Percentiles rank a stretch among this genome's conserved stretches.
Evolutionary conservation across 1,140 invertebrate species (phyloP).

Genomic region (Panonychus citri): DNA sequence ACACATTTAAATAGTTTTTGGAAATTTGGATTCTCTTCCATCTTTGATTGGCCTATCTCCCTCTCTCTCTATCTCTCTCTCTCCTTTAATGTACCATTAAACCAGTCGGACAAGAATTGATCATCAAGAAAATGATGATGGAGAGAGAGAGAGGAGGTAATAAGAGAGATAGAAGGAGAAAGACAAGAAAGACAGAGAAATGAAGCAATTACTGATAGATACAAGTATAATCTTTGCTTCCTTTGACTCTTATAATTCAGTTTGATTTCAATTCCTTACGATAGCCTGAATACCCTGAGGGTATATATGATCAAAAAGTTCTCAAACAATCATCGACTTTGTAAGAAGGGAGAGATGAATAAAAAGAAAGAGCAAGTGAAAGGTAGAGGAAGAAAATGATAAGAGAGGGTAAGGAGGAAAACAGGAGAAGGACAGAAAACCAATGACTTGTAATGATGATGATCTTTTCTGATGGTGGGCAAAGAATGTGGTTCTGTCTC

Average conservation of each 20-base stretch:
- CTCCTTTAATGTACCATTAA: not conserved
- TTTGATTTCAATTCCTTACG: not conserved
- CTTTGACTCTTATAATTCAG: not conserved
- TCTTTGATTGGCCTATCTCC: not conserved
- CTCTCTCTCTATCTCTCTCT: not conserved
- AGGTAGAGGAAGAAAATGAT: not conserved
- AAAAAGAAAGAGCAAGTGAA: not conserved
- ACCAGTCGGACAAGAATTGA: not conserved
- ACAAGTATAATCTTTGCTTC: slow-evolving; percentile 4
- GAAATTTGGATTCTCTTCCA: no score
- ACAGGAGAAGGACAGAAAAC: not conserved
- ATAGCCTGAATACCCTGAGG: no score
- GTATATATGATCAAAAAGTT: no score
- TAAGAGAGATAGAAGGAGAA: slow-evolving; percentile 3
- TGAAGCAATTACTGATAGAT: not conserved
- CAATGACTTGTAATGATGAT: not conserved
- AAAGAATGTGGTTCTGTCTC: not conserved
- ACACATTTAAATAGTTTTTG: no score
- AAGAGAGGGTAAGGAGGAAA: not conserved
- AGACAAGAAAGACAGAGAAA: not conserved
- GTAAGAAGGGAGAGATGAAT: not conserved
- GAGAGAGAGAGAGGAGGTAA: slow-evolving; percentile 6
- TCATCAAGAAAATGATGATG: slow-evolving; percentile 2
- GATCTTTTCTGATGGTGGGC: not conserved
- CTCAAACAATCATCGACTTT: no score